phyloP scores from a whole-genome alignment of 1,140 invertebrate genomes.

The Nomia melanderi region DNA sequence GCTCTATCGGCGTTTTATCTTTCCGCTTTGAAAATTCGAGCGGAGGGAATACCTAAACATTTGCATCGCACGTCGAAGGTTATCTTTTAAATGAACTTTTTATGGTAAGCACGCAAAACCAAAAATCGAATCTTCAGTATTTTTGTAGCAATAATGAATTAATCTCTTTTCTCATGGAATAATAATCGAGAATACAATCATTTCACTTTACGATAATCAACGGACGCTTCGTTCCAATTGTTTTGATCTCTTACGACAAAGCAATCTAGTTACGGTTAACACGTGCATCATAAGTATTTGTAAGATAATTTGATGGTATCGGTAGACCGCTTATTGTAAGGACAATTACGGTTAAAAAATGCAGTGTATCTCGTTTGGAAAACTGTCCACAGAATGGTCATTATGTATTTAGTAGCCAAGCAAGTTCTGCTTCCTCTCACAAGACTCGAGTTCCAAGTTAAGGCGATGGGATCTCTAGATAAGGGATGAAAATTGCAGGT shows the following conservation, averaged over 20 bases:
- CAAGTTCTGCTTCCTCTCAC: not conserved
- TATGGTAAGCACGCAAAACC: too few relatives aligned
- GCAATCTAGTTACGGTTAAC: too few relatives aligned
- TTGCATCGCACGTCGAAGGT: conserved; percentile 22
- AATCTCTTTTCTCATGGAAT: too few relatives aligned
- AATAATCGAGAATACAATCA: too few relatives aligned
- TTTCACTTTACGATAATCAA: too few relatives aligned
- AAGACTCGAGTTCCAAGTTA: conserved; percentile 45
- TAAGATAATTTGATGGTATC: too few relatives aligned
- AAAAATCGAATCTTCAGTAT: too few relatives aligned
- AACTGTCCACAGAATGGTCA: not conserved
- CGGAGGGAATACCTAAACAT: conserved; percentile 1
- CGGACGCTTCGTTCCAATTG: too few relatives aligned
- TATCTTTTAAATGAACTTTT: not conserved
- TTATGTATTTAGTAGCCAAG: not conserved
- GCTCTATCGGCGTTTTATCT: conserved; percentile 74
- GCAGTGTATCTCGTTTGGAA: conserved; percentile 5
- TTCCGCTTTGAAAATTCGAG: conserved; percentile 36
- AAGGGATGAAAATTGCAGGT: conserved; percentile 78
- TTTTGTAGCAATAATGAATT: too few relatives aligned
- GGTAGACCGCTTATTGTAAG: not conserved
- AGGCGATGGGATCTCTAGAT: conserved; percentile 74
- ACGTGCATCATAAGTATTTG: too few relatives aligned
- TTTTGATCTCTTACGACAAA: too few relatives aligned
- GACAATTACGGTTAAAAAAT: not conserved